A percentile compares a stretch with the other conserved stretches of the same genome.
phyloP scores from a whole-genome alignment of 2,113 vertebrate species.

The Corydoras sp. region DNA sequence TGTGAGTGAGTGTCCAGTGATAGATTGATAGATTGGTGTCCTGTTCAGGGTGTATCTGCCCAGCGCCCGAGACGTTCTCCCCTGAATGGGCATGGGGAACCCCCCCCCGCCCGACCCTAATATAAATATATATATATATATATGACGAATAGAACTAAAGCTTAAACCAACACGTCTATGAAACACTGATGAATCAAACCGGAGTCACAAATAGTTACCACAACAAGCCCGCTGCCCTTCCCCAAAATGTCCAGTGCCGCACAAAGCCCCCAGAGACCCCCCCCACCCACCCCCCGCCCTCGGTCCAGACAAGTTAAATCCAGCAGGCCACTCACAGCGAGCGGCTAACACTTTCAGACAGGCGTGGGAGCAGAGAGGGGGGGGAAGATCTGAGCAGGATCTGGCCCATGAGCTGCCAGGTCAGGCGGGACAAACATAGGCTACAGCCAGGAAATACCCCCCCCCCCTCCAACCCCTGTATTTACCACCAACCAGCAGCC shows the following conservation, averaged over 20 bases:
- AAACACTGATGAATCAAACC: conserved; percentile 48
- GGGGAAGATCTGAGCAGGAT: conserved; percentile 76
- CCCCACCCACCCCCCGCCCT: neutral
- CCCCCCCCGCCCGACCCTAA: too few species aligned
- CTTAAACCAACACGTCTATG: conserved; percentile 40
- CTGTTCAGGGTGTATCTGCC: too few species aligned
- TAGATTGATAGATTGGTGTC: too few species aligned
- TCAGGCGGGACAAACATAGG: conserved; percentile 95
- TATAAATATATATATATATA: neutral
- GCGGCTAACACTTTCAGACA: conserved; percentile 94
- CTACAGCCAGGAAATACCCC: conserved; percentile 80
- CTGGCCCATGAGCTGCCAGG: conserved; percentile 89
- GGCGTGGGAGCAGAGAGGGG: conserved; percentile 79
- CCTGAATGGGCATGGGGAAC: too few species aligned
- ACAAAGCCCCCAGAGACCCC: conserved; percentile 50
- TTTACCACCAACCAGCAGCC: conserved; percentile 65
- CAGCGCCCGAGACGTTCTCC: too few species aligned
- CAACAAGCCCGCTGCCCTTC: neutral
- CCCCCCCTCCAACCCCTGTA: conserved; percentile 60
- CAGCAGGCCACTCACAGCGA: conserved; percentile 74
- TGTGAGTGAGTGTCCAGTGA: too few species aligned
- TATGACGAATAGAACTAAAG: conserved; percentile 12
- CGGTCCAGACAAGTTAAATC: conserved; percentile 74
- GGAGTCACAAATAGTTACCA: conserved; percentile 41
- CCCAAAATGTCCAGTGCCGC: conserved; percentile 42